A percentile compares a stretch with the other conserved stretches of the same genome.
These are phyloP conservation scores for Xylota segnis DNA, from an alignment of 2,888 invertebrate species.

Conservation along the genomic window DNA sequence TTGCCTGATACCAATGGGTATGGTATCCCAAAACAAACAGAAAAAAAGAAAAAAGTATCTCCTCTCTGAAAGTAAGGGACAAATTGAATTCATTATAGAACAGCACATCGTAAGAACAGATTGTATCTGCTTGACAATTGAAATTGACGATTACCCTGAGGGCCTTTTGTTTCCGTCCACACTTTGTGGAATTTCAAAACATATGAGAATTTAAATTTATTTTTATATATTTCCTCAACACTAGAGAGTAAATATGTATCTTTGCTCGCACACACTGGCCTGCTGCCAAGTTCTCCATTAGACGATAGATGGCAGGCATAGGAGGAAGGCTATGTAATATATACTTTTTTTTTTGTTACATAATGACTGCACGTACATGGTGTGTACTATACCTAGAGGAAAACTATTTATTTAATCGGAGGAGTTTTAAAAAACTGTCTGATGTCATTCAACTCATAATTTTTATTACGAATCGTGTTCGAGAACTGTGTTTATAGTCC, in stretches of 20 bases:
- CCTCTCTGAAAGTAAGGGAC: too few species aligned
- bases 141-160: conserved; percentile 68
- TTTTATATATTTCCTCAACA: background rate
- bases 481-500: background rate
- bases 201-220: background rate
- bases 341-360: background rate
- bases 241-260: background rate
- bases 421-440: background rate
- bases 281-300: background rate
- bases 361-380: background rate
- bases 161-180: conserved; percentile 23
- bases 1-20: background rate
- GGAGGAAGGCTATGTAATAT: background rate
- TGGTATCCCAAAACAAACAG: background rate
- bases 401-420: background rate
- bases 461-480: background rate
- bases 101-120: conserved; percentile 30
- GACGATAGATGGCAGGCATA: background rate
- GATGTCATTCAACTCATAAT: background rate
- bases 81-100: conserved; percentile 37
- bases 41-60: background rate
- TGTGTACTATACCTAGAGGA: background rate
- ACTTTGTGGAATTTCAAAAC: background rate
- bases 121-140: conserved; percentile 72
- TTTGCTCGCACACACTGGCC: background rate